Percentiles rank a stretch among this genome's conserved stretches.
These are phyloP conservation scores for Macrophya annulata DNA, from an alignment of 2,888 invertebrate species.

Conservation along the genomic window DNA sequence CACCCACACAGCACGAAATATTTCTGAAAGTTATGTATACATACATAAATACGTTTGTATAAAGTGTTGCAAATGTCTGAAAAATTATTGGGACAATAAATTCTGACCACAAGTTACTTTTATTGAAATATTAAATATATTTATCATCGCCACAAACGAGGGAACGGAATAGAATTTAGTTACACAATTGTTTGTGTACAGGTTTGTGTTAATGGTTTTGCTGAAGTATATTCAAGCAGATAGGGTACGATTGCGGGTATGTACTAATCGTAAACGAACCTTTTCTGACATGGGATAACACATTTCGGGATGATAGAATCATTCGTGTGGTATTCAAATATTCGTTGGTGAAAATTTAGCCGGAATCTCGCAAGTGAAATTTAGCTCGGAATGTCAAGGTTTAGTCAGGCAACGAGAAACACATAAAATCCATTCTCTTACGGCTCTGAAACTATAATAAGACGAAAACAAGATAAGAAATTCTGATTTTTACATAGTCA, in stretches of 20 bases:
- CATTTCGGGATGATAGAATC: neutral
- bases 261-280: neutral
- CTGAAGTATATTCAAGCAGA: neutral
- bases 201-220: neutral
- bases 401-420: no score
- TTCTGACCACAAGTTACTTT: neutral
- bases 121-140: slow-evolving; percentile 11
- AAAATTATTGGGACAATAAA: neutral
- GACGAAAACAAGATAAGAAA: no score
- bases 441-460: no score
- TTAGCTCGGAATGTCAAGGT: neutral
- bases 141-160: neutral
- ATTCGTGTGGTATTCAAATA: neutral
- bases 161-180: neutral
- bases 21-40: no score
- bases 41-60: neutral
- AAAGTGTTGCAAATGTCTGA: neutral
- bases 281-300: neutral
- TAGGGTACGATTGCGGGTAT: neutral
- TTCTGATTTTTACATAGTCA: no score
- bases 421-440: neutral
- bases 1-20: neutral
- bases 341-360: neutral
- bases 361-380: neutral
- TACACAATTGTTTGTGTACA: neutral